These are phyloP conservation scores for Ianthella basta DNA, from an alignment of 37 sponge, comb jelly and placozoan genomes.

Conservation along the genomic window DNA sequence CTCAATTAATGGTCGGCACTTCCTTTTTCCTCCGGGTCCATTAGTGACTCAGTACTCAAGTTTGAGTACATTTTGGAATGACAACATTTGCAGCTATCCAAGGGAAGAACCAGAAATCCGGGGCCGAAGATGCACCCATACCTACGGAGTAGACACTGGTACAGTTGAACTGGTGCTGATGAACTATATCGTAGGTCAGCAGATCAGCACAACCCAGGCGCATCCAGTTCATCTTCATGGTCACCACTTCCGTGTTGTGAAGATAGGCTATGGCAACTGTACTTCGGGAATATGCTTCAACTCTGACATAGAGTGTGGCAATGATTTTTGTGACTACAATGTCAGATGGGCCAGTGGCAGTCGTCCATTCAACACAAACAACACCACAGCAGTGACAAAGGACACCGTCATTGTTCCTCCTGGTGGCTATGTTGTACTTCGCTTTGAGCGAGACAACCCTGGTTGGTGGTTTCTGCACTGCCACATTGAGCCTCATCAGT, in stretches of 20 bases:
- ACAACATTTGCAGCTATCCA: too few species aligned
- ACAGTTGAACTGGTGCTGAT: slow-evolving; percentile 20
- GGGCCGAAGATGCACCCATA: background rate
- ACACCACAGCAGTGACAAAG: slow-evolving; percentile 42
- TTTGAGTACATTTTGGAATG: too few species aligned
- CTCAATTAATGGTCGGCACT: slow-evolving; percentile 73
- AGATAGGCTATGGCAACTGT: slow-evolving; percentile 38
- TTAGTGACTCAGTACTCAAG: background rate
- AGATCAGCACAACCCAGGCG: background rate
- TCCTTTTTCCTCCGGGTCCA: slow-evolving; percentile 57
- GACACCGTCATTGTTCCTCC: slow-evolving; percentile 86
- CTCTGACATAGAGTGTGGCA: slow-evolving; percentile 15
- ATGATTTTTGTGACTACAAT: background rate
- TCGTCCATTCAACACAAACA: background rate
- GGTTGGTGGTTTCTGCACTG: slow-evolving; percentile 95
- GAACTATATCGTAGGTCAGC: background rate
- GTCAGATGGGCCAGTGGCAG: background rate
- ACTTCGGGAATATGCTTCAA: background rate
- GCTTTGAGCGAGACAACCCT: slow-evolving; percentile 78
- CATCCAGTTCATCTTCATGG: slow-evolving; percentile 50
- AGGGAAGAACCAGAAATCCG: too few species aligned
- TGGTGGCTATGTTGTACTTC: slow-evolving; percentile 82
- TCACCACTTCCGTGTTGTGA: slow-evolving; percentile 37
- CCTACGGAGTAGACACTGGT: background rate
- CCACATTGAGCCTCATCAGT: slow-evolving; percentile 76